These are phyloP conservation scores for Cryptocheilus praepositus DNA, from an alignment of 2,888 invertebrate genomes.

Conservation along the genomic window DNA sequence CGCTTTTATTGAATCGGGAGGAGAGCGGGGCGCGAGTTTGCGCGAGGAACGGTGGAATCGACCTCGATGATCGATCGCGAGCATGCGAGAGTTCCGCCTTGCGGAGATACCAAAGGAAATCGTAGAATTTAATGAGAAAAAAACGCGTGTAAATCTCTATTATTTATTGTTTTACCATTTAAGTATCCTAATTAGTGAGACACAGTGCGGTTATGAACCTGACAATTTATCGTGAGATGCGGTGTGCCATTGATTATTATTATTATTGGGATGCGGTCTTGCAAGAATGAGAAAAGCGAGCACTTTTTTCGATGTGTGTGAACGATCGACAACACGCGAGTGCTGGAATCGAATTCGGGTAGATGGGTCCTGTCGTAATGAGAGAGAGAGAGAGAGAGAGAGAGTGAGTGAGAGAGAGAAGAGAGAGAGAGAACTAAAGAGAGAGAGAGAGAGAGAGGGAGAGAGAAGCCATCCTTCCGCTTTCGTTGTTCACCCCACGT, in stretches of 20 bases:
- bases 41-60: neutral
- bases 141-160: conserved; percentile 44
- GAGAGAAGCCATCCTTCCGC: conserved; percentile 7
- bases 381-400: conserved; percentile 15
- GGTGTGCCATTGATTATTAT: conserved; percentile 30
- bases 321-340: neutral
- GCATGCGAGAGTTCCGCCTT: conserved; percentile 15
- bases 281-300: conserved; percentile 25
- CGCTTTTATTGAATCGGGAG: neutral
- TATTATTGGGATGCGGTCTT: conserved; percentile 24
- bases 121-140: conserved; percentile 45
- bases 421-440: conserved; percentile 8
- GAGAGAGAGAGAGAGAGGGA: conserved; percentile 18
- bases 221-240: conserved; percentile 40
- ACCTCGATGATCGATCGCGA: conserved; percentile 30
- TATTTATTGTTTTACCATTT: conserved; percentile 66
- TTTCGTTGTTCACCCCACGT: too few relatives aligned
- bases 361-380: neutral
- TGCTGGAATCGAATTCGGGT: conserved; percentile 3
- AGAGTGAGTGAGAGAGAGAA: conserved; percentile 14
- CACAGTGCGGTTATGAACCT: conserved; percentile 56
- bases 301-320: conserved; percentile 4
- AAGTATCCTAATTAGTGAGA: conserved; percentile 52
- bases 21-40: too few relatives aligned
- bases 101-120: conserved; percentile 62